Conservation (phyloP, 1,140 invertebrate species). For the Pogonognathellus flavescens region DNA sequence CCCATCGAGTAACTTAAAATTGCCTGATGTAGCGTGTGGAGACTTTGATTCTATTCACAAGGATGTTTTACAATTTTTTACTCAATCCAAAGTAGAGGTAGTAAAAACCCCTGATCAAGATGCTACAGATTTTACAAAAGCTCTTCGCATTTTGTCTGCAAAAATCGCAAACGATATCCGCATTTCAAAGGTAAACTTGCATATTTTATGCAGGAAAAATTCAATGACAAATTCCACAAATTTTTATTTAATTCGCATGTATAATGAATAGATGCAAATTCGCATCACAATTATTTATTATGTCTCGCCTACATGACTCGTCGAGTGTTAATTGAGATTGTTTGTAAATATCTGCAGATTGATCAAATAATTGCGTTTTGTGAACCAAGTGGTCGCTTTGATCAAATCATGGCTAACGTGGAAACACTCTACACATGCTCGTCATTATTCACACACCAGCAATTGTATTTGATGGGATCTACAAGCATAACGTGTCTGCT, state of each 20-base stretch:
- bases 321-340: background rate
- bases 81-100: slow-evolving; percentile 7
- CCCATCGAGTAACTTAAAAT: background rate
- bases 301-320: too few relatives aligned
- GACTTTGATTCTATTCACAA: slow-evolving; percentile 57
- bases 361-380: background rate
- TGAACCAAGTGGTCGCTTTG: slow-evolving; percentile 17
- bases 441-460: too few relatives aligned
- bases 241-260: background rate
- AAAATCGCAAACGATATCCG: background rate
- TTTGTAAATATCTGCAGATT: background rate
- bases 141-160: slow-evolving; percentile 5
- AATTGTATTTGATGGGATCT: slow-evolving; percentile 20
- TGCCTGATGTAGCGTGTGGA: slow-evolving; percentile 27
- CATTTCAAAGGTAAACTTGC: background rate
- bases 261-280: background rate
- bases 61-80: slow-evolving; percentile 15
- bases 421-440: slow-evolving; percentile 51
- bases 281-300: background rate
- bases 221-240: background rate
- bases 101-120: slow-evolving; percentile 54
- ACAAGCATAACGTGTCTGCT: background rate
- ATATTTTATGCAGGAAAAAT: background rate
- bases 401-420: slow-evolving; percentile 12
- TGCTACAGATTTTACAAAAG: slow-evolving; percentile 63